Conservation (phyloP, 2,888 invertebrate genomes). For the Pherbina coryleti region DNA sequence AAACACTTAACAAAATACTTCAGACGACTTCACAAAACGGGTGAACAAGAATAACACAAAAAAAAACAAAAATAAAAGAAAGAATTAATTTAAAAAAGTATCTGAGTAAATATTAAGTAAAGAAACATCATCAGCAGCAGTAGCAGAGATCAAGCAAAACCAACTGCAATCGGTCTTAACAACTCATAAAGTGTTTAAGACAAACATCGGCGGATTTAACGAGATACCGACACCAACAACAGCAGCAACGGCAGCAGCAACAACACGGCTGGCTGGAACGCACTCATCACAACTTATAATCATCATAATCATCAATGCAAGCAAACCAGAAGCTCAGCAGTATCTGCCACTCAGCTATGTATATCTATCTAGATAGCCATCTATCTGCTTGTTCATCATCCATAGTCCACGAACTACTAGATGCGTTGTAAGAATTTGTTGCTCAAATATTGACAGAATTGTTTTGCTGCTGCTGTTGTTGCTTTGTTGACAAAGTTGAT, state of each 20-base stretch:
- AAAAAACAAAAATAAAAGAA: not conserved
- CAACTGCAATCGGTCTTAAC: slow-evolving; percentile 13
- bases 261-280: not conserved
- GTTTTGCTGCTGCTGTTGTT: slow-evolving; percentile 37
- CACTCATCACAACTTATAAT: slow-evolving; percentile 21
- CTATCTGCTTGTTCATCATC: not conserved
- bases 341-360: not conserved
- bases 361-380: not conserved
- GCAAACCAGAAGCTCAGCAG: slow-evolving; percentile 30
- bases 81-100: not conserved
- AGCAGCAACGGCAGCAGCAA: not conserved
- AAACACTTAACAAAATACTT: slow-evolving; percentile 6
- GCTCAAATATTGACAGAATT: slow-evolving; percentile 63
- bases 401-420: slow-evolving; percentile 6
- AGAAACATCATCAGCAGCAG: not conserved
- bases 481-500: slow-evolving; percentile 42
- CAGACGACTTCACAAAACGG: not conserved
- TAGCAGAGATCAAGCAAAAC: slow-evolving; percentile 15
- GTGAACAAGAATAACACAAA: not conserved
- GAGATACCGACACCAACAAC: slow-evolving; percentile 26
- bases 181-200: slow-evolving; percentile 25
- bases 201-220: slow-evolving; percentile 33
- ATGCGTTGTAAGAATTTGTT: slow-evolving; percentile 60
- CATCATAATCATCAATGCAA: slow-evolving; percentile 34
- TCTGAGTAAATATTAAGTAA: too few relatives aligned